Evolutionary conservation across 2,797 vertebrate species (phyloP).

Genomic region (Netta rufina): DNA sequence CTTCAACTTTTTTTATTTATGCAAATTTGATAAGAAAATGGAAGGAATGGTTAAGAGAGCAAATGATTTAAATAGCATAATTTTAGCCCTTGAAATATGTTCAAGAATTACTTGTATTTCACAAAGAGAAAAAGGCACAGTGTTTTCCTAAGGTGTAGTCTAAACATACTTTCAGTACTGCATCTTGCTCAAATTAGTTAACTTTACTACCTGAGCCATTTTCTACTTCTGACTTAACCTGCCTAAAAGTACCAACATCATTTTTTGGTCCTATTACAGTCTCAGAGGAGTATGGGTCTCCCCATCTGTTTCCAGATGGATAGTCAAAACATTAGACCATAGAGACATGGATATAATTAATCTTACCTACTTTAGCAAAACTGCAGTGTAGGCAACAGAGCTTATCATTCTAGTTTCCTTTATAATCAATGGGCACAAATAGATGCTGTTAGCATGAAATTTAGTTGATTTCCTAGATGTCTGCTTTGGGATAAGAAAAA

Average conservation of each 20-base stretch:
- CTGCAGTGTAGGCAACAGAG: background rate
- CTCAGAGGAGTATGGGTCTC: background rate
- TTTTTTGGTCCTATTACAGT: background rate
- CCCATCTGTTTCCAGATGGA: background rate
- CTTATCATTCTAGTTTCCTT: background rate
- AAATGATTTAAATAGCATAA: background rate
- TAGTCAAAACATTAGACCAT: background rate
- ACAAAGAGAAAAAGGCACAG: background rate
- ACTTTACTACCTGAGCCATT: background rate
- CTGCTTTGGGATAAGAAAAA: background rate
- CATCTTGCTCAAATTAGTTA: background rate
- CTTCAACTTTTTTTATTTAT: background rate
- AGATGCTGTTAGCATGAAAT: background rate
- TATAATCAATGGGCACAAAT: conserved; percentile 6
- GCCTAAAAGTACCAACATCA: background rate
- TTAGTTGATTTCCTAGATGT: conserved; percentile 15
- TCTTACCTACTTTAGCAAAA: background rate
- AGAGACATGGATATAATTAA: background rate
- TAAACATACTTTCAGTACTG: background rate
- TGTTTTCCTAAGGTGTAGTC: background rate
- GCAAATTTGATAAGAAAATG: background rate
- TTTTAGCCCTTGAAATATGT: background rate
- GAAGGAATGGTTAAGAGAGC: background rate
- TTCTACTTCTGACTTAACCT: background rate
- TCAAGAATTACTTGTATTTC: background rate